These are phyloP conservation scores for Exocentrus adspersus DNA, from an alignment of 2,888 invertebrate species.

Conservation along the genomic window DNA sequence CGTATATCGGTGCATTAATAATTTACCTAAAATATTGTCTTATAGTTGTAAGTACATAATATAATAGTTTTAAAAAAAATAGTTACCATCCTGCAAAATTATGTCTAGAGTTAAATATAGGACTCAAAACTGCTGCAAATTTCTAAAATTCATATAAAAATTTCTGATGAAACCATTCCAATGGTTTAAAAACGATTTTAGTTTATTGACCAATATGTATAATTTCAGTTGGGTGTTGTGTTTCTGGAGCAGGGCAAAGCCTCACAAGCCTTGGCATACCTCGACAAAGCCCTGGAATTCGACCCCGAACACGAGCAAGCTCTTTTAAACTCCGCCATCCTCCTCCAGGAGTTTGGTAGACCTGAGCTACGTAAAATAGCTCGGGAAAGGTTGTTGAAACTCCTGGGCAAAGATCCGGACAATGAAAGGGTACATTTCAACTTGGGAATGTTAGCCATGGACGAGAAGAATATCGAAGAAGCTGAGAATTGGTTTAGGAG, in stretches of 20 bases:
- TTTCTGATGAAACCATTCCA: too few relatives aligned
- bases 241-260: conserved; percentile 92
- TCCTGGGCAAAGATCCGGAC: conserved; percentile 78
- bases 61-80: too few relatives aligned
- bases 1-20: too few relatives aligned
- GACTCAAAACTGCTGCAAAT: too few relatives aligned
- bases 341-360: conserved; percentile 89
- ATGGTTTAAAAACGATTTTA: conserved; percentile 1
- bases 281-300: conserved; percentile 91
- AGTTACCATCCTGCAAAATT: too few relatives aligned
- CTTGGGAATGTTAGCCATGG: conserved; percentile 94
- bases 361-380: conserved; percentile 83
- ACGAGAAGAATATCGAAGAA: conserved; percentile 86
- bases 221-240: conserved; percentile 87
- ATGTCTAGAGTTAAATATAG: too few relatives aligned
- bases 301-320: conserved; percentile 97
- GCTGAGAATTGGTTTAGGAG: conserved; percentile 90
- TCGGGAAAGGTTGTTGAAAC: conserved; percentile 80
- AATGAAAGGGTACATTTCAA: conserved; percentile 96
- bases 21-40: too few relatives aligned
- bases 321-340: conserved; percentile 91
- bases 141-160: too few relatives aligned
- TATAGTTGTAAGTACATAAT: too few relatives aligned
- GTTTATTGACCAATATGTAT: conserved; percentile 8
- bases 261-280: conserved; percentile 88